phyloP scores from a whole-genome alignment of 2,113 vertebrate species.

The Spermophilus dauricus region DNA sequence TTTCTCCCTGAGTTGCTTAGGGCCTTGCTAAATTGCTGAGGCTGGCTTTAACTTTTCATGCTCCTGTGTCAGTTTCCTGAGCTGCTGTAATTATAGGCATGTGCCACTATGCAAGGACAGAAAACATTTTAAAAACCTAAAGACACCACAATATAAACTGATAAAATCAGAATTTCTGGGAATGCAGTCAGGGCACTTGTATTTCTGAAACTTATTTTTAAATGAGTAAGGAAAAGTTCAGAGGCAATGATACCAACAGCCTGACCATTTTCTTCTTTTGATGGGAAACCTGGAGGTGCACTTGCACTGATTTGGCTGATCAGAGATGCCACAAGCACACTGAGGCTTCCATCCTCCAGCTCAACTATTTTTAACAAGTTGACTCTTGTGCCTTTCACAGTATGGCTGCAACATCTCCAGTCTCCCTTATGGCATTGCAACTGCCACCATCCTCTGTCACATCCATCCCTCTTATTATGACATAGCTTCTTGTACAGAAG shows the following conservation, averaged over 20 bases:
- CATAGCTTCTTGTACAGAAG: background rate
- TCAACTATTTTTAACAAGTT: background rate
- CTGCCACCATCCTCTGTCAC: background rate
- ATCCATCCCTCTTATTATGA: background rate
- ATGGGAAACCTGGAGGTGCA: background rate
- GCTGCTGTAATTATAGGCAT: too few species aligned
- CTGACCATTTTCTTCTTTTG: background rate
- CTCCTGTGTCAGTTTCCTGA: too few species aligned
- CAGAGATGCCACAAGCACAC: background rate
- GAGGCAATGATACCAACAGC: background rate
- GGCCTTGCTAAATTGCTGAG: too few species aligned
- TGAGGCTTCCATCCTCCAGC: background rate
- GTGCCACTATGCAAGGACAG: too few species aligned
- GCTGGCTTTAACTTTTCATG: too few species aligned
- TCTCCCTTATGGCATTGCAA: background rate
- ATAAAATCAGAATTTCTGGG: slow-evolving; percentile 11
- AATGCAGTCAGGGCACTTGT: background rate
- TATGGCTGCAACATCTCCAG: background rate
- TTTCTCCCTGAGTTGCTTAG: too few species aligned
- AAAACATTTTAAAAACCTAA: background rate
- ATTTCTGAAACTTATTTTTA: background rate
- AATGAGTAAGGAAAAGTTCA: background rate
- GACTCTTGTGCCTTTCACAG: background rate
- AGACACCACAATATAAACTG: background rate
- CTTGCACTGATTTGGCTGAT: background rate